Conservation (phyloP, 2,888 invertebrate species). For the Schizaphis graminum region DNA sequence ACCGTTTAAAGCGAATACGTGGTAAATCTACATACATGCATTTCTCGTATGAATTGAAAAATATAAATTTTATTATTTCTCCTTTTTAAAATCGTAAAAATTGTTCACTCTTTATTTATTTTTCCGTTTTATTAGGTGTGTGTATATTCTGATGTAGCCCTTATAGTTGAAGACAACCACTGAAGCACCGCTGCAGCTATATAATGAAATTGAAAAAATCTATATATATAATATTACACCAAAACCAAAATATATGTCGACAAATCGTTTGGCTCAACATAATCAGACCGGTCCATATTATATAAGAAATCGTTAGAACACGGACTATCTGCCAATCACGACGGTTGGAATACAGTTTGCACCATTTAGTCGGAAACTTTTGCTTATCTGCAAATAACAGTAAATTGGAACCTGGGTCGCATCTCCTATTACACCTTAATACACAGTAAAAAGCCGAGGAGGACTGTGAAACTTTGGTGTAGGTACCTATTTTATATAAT, state of each 20-base stretch:
- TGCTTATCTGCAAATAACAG: slow-evolving; percentile 36
- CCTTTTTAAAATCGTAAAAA: not conserved
- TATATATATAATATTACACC: not conserved
- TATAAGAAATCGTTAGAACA: not conserved
- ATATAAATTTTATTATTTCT: slow-evolving; percentile 1
- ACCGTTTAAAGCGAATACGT: not conserved
- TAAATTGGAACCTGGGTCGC: not conserved
- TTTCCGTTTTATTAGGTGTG: not conserved
- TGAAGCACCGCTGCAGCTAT: not conserved
- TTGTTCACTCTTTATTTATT: not conserved
- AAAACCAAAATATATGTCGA: not conserved
- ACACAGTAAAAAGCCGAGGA: not conserved
- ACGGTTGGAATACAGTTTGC: not conserved
- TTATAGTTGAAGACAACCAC: not conserved
- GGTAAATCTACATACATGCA: not conserved
- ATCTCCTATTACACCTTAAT: slow-evolving; percentile 8
- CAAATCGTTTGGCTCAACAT: slow-evolving; percentile 8
- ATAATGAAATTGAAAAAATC: slow-evolving; percentile 11
- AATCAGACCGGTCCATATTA: not conserved
- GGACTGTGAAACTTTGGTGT: not conserved
- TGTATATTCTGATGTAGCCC: not conserved
- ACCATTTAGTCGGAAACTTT: slow-evolving; percentile 22
- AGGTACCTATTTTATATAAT: not conserved
- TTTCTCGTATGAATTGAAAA: not conserved
- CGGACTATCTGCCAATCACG: not conserved